Percentiles rank a stretch among this genome's conserved stretches.
Conservation (phyloP, 2,113 vertebrate species). For the Lanius collurio region DNA sequence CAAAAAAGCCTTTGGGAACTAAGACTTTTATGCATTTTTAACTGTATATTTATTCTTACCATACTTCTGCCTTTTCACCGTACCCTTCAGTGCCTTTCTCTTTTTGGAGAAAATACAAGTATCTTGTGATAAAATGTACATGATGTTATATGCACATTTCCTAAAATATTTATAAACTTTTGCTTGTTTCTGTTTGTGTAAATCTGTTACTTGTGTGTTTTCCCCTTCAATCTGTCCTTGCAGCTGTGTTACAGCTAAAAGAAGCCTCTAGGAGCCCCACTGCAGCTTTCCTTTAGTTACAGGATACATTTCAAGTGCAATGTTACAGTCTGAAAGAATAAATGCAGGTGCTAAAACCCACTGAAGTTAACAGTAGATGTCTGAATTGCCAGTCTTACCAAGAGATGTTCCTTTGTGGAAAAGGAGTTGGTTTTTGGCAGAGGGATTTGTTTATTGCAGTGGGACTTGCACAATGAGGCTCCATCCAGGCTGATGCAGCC, state of each 20-base stretch:
- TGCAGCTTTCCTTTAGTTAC: neutral
- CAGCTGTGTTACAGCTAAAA: neutral
- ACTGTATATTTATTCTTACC: neutral
- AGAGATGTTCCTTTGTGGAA: neutral
- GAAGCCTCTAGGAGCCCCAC: neutral
- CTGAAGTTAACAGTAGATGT: neutral
- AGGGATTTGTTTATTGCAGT: slow-evolving; percentile 12
- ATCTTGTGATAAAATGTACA: neutral
- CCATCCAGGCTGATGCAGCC: neutral
- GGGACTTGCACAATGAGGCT: neutral
- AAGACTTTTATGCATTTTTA: neutral
- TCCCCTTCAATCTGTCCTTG: neutral
- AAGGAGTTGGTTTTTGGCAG: neutral
- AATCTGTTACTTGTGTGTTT: neutral
- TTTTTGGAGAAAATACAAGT: neutral
- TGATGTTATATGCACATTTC: neutral
- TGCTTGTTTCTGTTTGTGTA: neutral
- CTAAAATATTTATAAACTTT: neutral
- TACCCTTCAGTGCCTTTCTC: neutral
- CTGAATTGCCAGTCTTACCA: neutral
- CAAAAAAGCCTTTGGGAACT: neutral
- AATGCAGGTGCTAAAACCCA: neutral
- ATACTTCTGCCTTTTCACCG: neutral
- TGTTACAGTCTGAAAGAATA: neutral
- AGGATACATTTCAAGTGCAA: neutral